A percentile compares a stretch with the other conserved stretches of the same genome.
Conservation (phyloP, 2,113 vertebrate species). For the Gobius niger region DNA sequence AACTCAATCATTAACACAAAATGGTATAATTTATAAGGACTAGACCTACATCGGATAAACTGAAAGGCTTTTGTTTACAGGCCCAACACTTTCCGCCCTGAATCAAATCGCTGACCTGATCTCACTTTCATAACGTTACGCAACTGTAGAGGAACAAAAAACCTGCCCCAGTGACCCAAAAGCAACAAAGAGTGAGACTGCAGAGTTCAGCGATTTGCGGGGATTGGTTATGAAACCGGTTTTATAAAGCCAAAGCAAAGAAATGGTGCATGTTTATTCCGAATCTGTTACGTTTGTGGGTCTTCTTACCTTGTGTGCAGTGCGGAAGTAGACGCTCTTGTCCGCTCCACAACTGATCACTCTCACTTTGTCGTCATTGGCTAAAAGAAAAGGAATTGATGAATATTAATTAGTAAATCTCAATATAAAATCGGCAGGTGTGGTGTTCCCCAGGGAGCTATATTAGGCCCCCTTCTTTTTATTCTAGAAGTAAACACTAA, state of each 20-base stretch:
- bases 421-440: too few species aligned
- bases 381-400: slow-evolving; percentile 31
- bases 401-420: background rate
- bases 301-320: slow-evolving; percentile 70
- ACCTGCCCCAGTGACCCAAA: slow-evolving; percentile 35
- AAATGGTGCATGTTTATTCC: background rate
- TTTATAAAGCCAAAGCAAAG: background rate
- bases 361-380: slow-evolving; percentile 68
- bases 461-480: too few species aligned
- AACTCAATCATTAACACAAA: background rate
- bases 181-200: slow-evolving; percentile 15
- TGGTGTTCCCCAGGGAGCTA: too few species aligned
- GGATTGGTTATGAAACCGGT: slow-evolving; percentile 13
- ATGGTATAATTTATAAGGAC: background rate
- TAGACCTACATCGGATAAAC: background rate
- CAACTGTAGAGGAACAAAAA: slow-evolving; percentile 18
- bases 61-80: slow-evolving; percentile 38
- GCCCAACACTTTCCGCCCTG: slow-evolving; percentile 12
- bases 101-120: slow-evolving; percentile 37
- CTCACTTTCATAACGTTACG: slow-evolving; percentile 29
- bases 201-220: background rate
- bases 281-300: too few species aligned
- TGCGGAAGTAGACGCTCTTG: slow-evolving; percentile 76
- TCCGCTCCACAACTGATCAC: slow-evolving; percentile 78
- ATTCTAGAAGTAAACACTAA: too few species aligned